Conservation (phyloP, 2,888 invertebrate species). For the Acleris cristana region DNA sequence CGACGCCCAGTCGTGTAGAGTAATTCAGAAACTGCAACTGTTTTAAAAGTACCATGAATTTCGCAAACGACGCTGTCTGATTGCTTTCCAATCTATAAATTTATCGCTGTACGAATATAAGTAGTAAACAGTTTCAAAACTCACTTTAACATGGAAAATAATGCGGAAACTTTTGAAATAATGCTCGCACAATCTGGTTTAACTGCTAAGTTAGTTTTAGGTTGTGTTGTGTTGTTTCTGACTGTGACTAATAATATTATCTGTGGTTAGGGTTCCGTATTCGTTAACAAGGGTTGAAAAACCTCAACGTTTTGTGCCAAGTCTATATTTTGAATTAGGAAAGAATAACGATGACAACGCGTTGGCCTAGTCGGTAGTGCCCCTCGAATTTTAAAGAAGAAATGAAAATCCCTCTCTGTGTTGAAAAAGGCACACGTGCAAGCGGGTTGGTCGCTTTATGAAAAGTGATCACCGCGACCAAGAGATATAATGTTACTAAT, state of each 20-base stretch:
- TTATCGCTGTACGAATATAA: slow-evolving; percentile 25
- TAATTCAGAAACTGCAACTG: slow-evolving; percentile 30
- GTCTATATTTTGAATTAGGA: no score
- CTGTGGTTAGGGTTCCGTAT: background rate
- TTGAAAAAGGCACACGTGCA: no score
- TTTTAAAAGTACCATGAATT: slow-evolving; percentile 36
- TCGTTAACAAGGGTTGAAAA: no score
- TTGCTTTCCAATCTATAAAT: slow-evolving; percentile 37
- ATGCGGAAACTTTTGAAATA: slow-evolving; percentile 30
- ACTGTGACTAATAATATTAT: background rate
- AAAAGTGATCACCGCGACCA: no score
- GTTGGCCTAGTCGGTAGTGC: no score
- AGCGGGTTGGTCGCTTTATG: no score
- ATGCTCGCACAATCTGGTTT: slow-evolving; percentile 22
- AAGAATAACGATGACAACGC: no score
- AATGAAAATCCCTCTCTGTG: no score
- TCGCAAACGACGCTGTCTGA: slow-evolving; percentile 32
- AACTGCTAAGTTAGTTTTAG: slow-evolving; percentile 1
- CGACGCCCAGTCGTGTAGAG: slow-evolving; percentile 9
- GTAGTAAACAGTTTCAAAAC: slow-evolving; percentile 33
- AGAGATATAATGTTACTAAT: no score
- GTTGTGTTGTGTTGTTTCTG: slow-evolving; percentile 6
- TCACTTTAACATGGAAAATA: slow-evolving; percentile 34
- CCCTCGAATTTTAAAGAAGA: no score
- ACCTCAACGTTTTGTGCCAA: no score